Conservation (phyloP, 1,140 invertebrate species). For the Trichonephila clavata region DNA sequence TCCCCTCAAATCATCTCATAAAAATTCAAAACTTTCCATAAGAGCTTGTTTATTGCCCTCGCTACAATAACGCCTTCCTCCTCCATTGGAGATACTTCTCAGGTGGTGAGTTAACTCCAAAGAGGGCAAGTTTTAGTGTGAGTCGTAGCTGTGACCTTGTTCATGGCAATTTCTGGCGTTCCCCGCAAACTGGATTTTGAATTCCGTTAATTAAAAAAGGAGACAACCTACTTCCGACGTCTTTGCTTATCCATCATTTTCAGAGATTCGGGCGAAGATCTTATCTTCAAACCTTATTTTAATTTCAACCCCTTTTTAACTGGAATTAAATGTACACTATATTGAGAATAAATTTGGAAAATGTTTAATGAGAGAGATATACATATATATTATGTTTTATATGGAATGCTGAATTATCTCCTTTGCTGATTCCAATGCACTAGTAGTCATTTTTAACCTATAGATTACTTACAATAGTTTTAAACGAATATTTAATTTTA, state of each 20-base stretch:
- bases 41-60: constrained; percentile 55
- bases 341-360: too few relatives aligned
- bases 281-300: neutral
- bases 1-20: constrained; percentile 25
- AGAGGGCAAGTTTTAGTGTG: neutral
- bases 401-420: too few relatives aligned
- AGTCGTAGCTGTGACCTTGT: neutral
- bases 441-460: too few relatives aligned
- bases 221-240: constrained; percentile 11
- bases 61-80: constrained; percentile 11
- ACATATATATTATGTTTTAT: too few relatives aligned
- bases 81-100: neutral
- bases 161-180: neutral
- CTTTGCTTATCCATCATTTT: constrained; percentile 13
- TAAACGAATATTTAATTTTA: too few relatives aligned
- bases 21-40: constrained; percentile 52
- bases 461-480: too few relatives aligned
- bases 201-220: constrained; percentile 35
- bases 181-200: constrained; percentile 39
- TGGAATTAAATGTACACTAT: too few relatives aligned
- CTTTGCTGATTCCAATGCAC: too few relatives aligned
- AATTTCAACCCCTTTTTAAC: neutral
- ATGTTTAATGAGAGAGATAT: too few relatives aligned
- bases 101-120: neutral
- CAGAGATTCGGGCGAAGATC: neutral